phyloP scores from a whole-genome alignment of 1,140 invertebrate genomes.

The Philaenus spumarius region DNA sequence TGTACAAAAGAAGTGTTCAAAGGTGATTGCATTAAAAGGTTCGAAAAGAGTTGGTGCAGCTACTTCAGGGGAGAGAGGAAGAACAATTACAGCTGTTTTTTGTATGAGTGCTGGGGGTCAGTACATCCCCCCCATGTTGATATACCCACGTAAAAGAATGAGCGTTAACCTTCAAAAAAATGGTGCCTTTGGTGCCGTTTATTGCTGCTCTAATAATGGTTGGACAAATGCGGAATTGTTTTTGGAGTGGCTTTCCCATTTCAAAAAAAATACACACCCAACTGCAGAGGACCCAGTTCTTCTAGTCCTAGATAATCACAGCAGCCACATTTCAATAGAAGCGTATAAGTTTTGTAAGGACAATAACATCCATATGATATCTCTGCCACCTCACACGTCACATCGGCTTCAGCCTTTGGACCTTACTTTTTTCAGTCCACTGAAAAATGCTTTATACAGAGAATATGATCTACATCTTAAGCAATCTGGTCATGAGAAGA shows the following conservation, averaged over 20 bases:
- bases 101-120: conserved; percentile 33
- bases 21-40: conserved; percentile 32
- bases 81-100: conserved; percentile 32
- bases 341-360: conserved; percentile 22
- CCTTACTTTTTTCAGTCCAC: conserved; percentile 32
- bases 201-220: conserved; percentile 33
- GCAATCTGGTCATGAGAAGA: conserved; percentile 1
- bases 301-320: conserved; percentile 32
- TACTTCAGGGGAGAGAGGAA: conserved; percentile 37
- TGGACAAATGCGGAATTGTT: conserved; percentile 35
- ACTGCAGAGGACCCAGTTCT: conserved; percentile 26
- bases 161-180: conserved; percentile 24
- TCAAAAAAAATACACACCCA: conserved; percentile 22
- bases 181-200: conserved; percentile 31
- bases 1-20: conserved; percentile 28
- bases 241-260: conserved; percentile 31
- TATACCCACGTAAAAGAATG: conserved; percentile 38
- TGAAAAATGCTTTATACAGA: conserved; percentile 27
- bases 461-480: not conserved
- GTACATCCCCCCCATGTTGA: conserved; percentile 34
- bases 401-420: conserved; percentile 41
- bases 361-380: conserved; percentile 29
- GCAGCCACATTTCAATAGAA: conserved; percentile 23
- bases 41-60: conserved; percentile 38
- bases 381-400: conserved; percentile 31